Percentiles rank a stretch among this genome's conserved stretches.
Evolutionary conservation across 1,140 invertebrate species (phyloP).

Genomic region (Drosophila truncata): DNA sequence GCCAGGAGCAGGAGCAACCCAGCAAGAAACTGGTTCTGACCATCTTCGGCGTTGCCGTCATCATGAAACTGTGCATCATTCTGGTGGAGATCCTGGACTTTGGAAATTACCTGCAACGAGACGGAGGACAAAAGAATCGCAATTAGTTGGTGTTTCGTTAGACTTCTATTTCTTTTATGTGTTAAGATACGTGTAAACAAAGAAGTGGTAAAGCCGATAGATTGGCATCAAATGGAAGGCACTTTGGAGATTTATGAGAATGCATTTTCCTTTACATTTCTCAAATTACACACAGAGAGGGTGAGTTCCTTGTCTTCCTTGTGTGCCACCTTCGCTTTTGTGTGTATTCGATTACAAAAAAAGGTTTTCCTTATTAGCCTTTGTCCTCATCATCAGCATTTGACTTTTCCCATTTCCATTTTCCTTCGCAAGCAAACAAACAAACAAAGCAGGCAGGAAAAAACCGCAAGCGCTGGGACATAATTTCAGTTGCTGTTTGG

Average conservation of each 20-base stretch:
- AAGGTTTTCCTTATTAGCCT: slow-evolving; percentile 48
- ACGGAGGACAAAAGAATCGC: neutral
- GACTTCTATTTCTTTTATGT: slow-evolving; percentile 1
- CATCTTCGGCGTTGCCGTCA: slow-evolving; percentile 51
- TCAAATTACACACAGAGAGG: slow-evolving; percentile 19
- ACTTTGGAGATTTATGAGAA: slow-evolving; percentile 16
- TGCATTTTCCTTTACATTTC: slow-evolving; percentile 22
- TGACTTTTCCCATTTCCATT: slow-evolving; percentile 53
- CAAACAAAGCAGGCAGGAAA: slow-evolving; percentile 21
- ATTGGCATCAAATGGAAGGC: slow-evolving; percentile 29
- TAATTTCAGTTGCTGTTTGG: slow-evolving; percentile 51
- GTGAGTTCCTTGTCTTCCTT: slow-evolving; percentile 1
- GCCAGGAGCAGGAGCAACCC: slow-evolving; percentile 6
- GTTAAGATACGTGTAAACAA: slow-evolving; percentile 25
- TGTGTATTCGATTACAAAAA: slow-evolving; percentile 57
- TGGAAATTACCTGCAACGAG: slow-evolving; percentile 45
- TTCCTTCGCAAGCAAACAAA: slow-evolving; percentile 20
- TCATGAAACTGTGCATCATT: slow-evolving; percentile 57
- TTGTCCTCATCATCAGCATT: slow-evolving; percentile 41
- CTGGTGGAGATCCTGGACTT: slow-evolving; percentile 49
- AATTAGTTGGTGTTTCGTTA: slow-evolving; percentile 36
- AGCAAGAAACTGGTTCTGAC: slow-evolving; percentile 45
- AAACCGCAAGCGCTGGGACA: slow-evolving; percentile 32
- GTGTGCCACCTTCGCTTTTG: neutral
- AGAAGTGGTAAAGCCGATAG: slow-evolving; percentile 12